Evolutionary conservation across 2,797 vertebrate genomes (phyloP).

Genomic region (Miopithecus talapoin): DNA sequence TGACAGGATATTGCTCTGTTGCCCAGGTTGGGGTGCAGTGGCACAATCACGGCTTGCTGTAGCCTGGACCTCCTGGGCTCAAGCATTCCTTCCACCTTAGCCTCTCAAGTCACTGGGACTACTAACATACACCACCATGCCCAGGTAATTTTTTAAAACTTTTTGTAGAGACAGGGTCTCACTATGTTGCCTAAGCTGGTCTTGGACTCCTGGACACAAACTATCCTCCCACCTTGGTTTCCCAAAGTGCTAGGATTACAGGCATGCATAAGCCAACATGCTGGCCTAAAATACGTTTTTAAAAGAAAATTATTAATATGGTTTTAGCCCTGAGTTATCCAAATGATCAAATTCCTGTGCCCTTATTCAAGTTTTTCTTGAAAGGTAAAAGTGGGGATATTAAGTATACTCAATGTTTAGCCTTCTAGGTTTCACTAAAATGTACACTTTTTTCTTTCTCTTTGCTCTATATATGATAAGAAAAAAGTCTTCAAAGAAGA

Average conservation of each 20-base stretch:
- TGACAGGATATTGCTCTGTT: neutral
- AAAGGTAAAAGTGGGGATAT: neutral
- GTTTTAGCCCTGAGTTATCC: neutral
- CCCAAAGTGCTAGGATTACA: neutral
- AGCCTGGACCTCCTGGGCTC: neutral
- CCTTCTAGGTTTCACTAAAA: neutral
- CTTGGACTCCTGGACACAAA: neutral
- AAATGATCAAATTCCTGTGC: neutral
- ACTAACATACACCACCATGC: neutral
- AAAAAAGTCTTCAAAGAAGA: neutral
- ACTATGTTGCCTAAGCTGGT: neutral
- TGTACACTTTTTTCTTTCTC: neutral
- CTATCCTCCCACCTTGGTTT: neutral
- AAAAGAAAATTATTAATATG: slow-evolving; percentile 1
- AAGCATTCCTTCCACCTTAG: neutral
- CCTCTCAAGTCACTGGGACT: neutral
- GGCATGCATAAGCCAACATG: neutral
- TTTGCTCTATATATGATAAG: neutral
- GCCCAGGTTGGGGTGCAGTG: neutral
- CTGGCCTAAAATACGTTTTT: neutral
- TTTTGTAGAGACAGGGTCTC: neutral
- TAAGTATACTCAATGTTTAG: neutral
- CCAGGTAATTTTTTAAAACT: neutral
- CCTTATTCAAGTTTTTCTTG: neutral
- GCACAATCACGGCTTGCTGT: neutral